Conservation (phyloP, 1,140 invertebrate genomes). For the Hyles vespertilio region DNA sequence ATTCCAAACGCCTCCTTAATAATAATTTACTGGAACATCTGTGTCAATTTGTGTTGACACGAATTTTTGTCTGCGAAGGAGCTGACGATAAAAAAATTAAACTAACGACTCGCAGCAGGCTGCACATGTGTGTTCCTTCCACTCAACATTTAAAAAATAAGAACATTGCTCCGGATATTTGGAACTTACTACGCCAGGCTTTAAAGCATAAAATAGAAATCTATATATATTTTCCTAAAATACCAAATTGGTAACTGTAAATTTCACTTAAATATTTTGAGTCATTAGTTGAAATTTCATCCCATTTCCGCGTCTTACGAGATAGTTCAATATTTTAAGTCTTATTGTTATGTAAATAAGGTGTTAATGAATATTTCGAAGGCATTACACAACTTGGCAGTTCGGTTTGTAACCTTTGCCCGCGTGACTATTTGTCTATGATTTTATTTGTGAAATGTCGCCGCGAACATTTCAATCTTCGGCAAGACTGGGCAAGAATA, state of each 20-base stretch:
- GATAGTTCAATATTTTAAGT: constrained; percentile 5
- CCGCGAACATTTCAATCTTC: constrained; percentile 23
- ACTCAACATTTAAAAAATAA: constrained; percentile 30
- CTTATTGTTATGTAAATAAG: constrained; percentile 10
- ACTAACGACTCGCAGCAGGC: constrained; percentile 51
- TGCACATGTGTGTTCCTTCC: constrained; percentile 50
- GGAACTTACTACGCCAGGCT: constrained; percentile 8
- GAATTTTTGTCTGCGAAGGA: constrained; percentile 44
- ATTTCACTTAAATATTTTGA: constrained; percentile 48
- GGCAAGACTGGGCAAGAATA: constrained; percentile 15
- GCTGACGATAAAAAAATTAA: constrained; percentile 46
- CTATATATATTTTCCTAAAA: constrained; percentile 20
- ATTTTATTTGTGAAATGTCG: constrained; percentile 56
- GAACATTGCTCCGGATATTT: constrained; percentile 14
- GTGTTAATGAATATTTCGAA: constrained; percentile 3
- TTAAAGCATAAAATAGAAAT: constrained; percentile 23
- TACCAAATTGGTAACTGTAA: constrained; percentile 43
- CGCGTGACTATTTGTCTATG: constrained; percentile 43
- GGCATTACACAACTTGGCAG: constrained; percentile 4
- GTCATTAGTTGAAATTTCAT: constrained; percentile 27
- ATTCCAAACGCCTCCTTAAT: constrained; percentile 23
- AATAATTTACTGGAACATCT: constrained; percentile 48
- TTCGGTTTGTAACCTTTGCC: constrained; percentile 32
- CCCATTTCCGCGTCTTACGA: neutral
- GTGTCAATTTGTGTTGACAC: constrained; percentile 58